Percentiles rank a stretch among this genome's conserved stretches.
Conservation (phyloP, 2,888 invertebrate genomes). For the Conchocele bisecta region DNA sequence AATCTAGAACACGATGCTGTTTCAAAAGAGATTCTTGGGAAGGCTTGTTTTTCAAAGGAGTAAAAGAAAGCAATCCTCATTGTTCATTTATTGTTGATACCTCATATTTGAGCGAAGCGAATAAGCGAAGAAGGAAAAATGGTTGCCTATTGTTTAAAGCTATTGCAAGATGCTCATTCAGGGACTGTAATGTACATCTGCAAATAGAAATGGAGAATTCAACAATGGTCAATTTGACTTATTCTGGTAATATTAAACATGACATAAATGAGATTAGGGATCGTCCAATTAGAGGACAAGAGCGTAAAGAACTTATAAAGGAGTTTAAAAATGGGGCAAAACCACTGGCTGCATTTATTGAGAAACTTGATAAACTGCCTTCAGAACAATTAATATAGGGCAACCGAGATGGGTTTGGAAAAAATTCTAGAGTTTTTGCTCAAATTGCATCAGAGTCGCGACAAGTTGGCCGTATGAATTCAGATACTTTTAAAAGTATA, state of each 20-base stretch:
- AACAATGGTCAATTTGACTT: neutral
- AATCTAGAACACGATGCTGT: neutral
- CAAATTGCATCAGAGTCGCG: slow-evolving; percentile 16
- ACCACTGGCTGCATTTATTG: slow-evolving; percentile 1
- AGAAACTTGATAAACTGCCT: neutral
- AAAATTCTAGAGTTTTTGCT: slow-evolving; percentile 6
- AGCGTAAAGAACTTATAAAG: neutral
- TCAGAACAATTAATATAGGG: slow-evolving; percentile 1
- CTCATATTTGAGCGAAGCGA: neutral
- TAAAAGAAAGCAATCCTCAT: slow-evolving; percentile 12
- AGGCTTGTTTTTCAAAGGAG: no score
- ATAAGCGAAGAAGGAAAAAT: neutral
- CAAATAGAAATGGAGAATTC: no score
- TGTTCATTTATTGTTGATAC: neutral
- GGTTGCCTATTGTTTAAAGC: neutral
- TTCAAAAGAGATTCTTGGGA: slow-evolving; percentile 9
- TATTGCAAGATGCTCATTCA: neutral
- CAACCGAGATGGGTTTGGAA: slow-evolving; percentile 17
- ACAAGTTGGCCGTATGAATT: slow-evolving; percentile 8
- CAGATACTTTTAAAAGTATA: slow-evolving; percentile 5
- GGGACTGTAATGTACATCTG: no score
- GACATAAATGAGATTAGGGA: neutral
- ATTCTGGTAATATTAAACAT: slow-evolving; percentile 11
- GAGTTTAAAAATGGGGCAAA: slow-evolving; percentile 6
- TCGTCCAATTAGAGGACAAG: neutral